Percentiles rank a stretch among this genome's conserved stretches.
Evolutionary conservation across 2,888 invertebrate genomes (phyloP).

Genomic region (Tribolium freemani): DNA sequence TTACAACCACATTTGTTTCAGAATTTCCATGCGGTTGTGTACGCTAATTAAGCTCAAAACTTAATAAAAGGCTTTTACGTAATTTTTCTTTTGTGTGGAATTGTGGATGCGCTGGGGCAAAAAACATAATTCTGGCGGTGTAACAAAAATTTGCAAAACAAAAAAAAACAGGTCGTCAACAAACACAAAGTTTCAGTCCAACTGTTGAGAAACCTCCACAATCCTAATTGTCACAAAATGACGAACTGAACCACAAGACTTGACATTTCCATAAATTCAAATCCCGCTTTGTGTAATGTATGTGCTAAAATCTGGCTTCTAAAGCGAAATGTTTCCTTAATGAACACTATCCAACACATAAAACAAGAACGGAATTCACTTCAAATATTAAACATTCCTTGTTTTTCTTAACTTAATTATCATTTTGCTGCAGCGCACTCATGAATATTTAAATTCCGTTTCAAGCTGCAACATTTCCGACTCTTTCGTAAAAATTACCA

Average conservation of each 20-base stretch:
- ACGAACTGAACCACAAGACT: not conserved
- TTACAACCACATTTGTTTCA: not conserved
- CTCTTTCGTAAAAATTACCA: too few relatives aligned
- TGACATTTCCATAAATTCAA: not conserved
- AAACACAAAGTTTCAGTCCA: not conserved
- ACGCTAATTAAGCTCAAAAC: not conserved
- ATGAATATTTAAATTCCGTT: not conserved
- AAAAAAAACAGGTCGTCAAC: too few relatives aligned
- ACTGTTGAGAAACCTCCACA: not conserved
- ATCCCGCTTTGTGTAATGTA: not conserved
- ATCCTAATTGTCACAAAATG: not conserved
- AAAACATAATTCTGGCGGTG: too few relatives aligned
- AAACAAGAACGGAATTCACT: not conserved
- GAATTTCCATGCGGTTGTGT: not conserved
- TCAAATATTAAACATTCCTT: not conserved
- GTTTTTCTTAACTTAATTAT: not conserved
- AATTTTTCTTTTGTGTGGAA: not conserved
- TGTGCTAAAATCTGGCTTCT: not conserved
- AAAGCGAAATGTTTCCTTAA: not conserved
- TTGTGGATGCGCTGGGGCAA: not conserved
- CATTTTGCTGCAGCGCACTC: not conserved
- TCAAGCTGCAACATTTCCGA: not conserved
- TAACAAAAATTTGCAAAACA: too few relatives aligned
- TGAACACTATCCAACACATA: not conserved
- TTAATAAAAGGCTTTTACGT: not conserved